phyloP scores from a whole-genome alignment of 2,113 vertebrate genomes.

The Corythoichthys intestinalis region DNA sequence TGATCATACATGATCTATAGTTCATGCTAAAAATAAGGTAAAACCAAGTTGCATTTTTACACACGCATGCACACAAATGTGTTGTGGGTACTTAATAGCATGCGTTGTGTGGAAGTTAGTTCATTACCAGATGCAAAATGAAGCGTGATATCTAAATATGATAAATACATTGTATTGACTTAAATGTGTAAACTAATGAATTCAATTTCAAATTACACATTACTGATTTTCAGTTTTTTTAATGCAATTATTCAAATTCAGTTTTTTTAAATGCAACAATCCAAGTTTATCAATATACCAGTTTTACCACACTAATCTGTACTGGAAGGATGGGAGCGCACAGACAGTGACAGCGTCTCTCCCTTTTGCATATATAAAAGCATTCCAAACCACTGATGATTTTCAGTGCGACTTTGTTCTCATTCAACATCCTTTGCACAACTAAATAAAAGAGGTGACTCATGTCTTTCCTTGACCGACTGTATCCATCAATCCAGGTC shows the following conservation, averaged over 20 bases:
- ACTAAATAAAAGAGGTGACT: not conserved
- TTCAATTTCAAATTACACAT: too few relatives aligned
- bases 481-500: too few relatives aligned
- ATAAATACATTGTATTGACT: too few relatives aligned
- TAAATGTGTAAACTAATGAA: not conserved
- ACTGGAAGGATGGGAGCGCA: not conserved
- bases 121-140: not conserved
- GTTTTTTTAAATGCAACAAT: too few relatives aligned
- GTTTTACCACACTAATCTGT: not conserved
- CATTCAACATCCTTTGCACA: constrained; percentile 7
- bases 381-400: constrained; percentile 28
- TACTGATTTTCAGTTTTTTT: too few relatives aligned
- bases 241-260: too few relatives aligned
- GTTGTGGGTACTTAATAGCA: not conserved
- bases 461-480: too few relatives aligned
- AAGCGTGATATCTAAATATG: not conserved
- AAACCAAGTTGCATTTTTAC: not conserved
- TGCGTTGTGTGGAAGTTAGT: not conserved
- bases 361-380: constrained; percentile 11
- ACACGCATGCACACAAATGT: not conserved
- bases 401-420: constrained; percentile 23
- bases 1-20: too few relatives aligned
- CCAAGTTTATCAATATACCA: too few relatives aligned
- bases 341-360: not conserved
- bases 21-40: not conserved